Conservation (phyloP, 2,888 invertebrate species). For the Philaethria dido region DNA sequence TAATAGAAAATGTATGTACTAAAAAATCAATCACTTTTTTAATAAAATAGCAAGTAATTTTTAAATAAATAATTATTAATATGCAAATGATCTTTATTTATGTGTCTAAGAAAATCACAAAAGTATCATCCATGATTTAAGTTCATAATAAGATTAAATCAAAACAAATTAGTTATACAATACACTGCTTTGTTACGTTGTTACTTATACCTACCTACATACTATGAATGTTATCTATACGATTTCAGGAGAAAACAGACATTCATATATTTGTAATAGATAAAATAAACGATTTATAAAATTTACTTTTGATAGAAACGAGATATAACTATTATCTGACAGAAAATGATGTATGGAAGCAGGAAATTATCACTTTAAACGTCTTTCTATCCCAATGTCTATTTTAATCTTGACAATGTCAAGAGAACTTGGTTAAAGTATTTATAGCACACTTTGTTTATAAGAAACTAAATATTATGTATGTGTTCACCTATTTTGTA, state of each 20-base stretch:
- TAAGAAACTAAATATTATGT: neutral
- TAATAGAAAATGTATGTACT: too few relatives aligned
- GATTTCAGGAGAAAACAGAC: neutral
- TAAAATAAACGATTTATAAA: constrained; percentile 3
- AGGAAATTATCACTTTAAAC: constrained; percentile 21
- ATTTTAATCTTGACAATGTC: constrained; percentile 13
- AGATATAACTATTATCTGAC: constrained; percentile 22
- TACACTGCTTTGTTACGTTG: neutral
- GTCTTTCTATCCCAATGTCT: neutral
- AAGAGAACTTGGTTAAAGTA: neutral
- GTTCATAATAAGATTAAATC: too few relatives aligned
- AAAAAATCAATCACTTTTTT: too few relatives aligned
- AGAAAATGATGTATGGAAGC: constrained; percentile 16
- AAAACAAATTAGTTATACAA: neutral
- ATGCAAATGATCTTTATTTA: too few relatives aligned
- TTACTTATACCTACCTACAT: neutral
- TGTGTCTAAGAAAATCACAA: too few relatives aligned
- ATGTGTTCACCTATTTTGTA: too few relatives aligned
- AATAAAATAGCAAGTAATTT: too few relatives aligned
- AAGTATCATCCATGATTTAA: too few relatives aligned
- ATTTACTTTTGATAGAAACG: neutral
- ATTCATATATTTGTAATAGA: neutral
- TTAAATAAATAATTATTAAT: too few relatives aligned
- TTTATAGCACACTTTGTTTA: neutral
- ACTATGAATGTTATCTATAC: neutral